These are phyloP conservation scores for Mercenaria mercenaria DNA, from an alignment of 1,140 invertebrate species.

Conservation along the genomic window DNA sequence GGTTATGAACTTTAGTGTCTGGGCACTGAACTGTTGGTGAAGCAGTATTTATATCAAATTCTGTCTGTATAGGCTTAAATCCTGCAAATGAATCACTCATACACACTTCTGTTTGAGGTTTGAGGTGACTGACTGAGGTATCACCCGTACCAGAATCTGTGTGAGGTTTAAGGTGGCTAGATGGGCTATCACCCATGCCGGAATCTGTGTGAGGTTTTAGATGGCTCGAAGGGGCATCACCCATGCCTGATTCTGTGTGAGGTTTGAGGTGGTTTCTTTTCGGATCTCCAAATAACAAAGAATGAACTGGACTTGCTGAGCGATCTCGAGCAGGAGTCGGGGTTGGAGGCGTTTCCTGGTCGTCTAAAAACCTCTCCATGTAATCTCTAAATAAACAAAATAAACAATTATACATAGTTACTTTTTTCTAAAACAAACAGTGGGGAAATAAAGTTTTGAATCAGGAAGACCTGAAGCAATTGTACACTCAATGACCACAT, in stretches of 20 bases:
- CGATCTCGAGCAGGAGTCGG: slow-evolving; percentile 75
- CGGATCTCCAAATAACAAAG: slow-evolving; percentile 89
- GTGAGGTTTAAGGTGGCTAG: slow-evolving; percentile 17
- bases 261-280: slow-evolving; percentile 87
- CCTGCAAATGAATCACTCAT: slow-evolving; percentile 84
- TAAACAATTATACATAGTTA: slow-evolving; percentile 52
- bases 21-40: slow-evolving; percentile 47
- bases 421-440: no score
- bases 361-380: slow-evolving; percentile 94
- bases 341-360: slow-evolving; percentile 89
- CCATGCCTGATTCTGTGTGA: slow-evolving; percentile 47
- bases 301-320: slow-evolving; percentile 87
- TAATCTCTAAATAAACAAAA: slow-evolving; percentile 91
- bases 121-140: slow-evolving; percentile 70
- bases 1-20: slow-evolving; percentile 35
- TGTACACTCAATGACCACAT: no score
- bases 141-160: slow-evolving; percentile 80
- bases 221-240: slow-evolving; percentile 30
- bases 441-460: no score
- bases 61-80: slow-evolving; percentile 46
- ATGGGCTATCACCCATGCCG: slow-evolving; percentile 35
- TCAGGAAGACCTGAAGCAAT: no score
- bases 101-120: background rate
- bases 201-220: slow-evolving; percentile 33
- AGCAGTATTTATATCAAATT: slow-evolving; percentile 56